These are phyloP conservation scores for Palythoa grandis DNA, from an alignment of 92 coral and sea anemone species.

Conservation along the genomic window DNA sequence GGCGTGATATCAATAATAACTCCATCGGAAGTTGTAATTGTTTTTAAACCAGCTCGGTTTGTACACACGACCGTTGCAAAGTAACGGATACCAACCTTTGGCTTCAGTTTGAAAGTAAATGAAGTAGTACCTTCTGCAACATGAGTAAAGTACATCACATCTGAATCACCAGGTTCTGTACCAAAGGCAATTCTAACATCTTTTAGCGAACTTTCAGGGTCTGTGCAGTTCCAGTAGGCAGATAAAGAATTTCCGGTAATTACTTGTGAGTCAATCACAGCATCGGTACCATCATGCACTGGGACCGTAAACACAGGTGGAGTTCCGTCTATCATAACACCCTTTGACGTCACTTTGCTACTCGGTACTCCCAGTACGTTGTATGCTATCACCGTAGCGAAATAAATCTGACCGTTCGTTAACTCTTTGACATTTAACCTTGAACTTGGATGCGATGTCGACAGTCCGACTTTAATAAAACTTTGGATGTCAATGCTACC, in stretches of 20 bases:
- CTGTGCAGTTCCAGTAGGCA: slow-evolving; percentile 77
- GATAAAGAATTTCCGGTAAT: slow-evolving; percentile 55
- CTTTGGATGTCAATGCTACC: slow-evolving; percentile 75
- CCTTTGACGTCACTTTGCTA: slow-evolving; percentile 74
- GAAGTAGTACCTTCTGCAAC: slow-evolving; percentile 54
- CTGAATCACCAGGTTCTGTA: slow-evolving; percentile 86
- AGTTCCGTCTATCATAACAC: slow-evolving; percentile 83
- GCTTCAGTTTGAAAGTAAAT: slow-evolving; percentile 44
- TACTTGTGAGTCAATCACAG: slow-evolving; percentile 53
- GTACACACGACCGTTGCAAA: slow-evolving; percentile 90
- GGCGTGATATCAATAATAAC: slow-evolving; percentile 85
- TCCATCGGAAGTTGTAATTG: slow-evolving; percentile 75
- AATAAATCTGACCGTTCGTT: slow-evolving; percentile 74
- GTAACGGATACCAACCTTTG: slow-evolving; percentile 77
- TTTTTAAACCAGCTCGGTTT: slow-evolving; percentile 80
- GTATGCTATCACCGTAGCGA: slow-evolving; percentile 82
- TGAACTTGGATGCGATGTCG: slow-evolving; percentile 77
- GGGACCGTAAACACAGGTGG: slow-evolving; percentile 77
- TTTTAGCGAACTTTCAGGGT: slow-evolving; percentile 71
- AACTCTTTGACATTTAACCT: slow-evolving; percentile 73
- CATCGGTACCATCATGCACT: slow-evolving; percentile 70
- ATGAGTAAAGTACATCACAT: slow-evolving; percentile 64
- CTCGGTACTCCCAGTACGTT: slow-evolving; percentile 89
- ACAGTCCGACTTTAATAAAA: slow-evolving; percentile 85
- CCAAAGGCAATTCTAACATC: slow-evolving; percentile 82